Evolutionary conservation across 2,888 invertebrate genomes (phyloP).

Genomic region (Drosophila kambysellisi): DNA sequence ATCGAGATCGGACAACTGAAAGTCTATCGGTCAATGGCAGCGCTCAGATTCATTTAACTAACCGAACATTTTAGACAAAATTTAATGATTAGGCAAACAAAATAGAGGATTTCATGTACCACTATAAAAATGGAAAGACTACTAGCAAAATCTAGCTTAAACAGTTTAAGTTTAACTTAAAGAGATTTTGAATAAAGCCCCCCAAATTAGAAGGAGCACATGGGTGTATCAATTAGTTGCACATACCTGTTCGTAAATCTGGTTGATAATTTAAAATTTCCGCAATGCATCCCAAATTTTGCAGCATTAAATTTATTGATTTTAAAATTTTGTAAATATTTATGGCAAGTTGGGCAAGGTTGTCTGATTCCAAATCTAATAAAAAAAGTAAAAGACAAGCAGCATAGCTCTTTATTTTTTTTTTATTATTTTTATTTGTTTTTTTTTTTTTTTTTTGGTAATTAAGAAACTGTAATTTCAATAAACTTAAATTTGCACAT

Average conservation of each 20-base stretch:
- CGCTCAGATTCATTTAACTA: not conserved
- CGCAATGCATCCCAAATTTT: slow-evolving; percentile 43
- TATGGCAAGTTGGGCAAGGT: not conserved
- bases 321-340: not conserved
- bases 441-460: slow-evolving; percentile 82
- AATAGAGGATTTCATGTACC: too few species aligned
- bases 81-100: too few species aligned
- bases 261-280: slow-evolving; percentile 38
- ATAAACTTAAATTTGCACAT: slow-evolving; percentile 85
- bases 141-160: too few species aligned
- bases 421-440: slow-evolving; percentile 34
- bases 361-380: not conserved
- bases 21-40: not conserved
- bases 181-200: not conserved
- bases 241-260: slow-evolving; percentile 34
- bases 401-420: slow-evolving; percentile 17
- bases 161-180: not conserved
- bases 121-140: too few species aligned
- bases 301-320: not conserved
- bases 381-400: slow-evolving; percentile 8
- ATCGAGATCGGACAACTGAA: not conserved
- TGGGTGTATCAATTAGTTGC: not conserved
- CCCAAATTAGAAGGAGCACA: too few species aligned
- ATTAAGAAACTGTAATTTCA: slow-evolving; percentile 86
- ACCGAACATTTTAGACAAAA: not conserved